A percentile compares a stretch with the other conserved stretches of the same genome.
Evolutionary conservation across 2,888 invertebrate species (phyloP).

Genomic region (Megalurothrips usitatus): DNA sequence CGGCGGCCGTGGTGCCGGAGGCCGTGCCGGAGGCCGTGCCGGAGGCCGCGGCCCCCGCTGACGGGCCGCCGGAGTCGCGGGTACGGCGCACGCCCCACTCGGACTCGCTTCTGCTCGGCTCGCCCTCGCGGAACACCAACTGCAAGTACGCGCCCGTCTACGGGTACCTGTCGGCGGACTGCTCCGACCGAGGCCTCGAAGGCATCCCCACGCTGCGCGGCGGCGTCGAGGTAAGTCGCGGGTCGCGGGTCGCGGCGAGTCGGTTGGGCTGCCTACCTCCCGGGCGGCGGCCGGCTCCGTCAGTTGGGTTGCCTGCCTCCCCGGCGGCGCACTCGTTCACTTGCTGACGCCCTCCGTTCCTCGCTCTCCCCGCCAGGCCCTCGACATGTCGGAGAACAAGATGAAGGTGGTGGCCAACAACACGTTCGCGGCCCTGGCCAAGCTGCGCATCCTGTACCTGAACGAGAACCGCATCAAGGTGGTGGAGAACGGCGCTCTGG

Average conservation of each 20-base stretch:
- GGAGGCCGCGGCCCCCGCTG: no score
- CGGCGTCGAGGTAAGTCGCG: slow-evolving; percentile 15
- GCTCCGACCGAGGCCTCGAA: neutral
- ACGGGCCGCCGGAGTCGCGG: neutral
- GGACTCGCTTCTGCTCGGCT: neutral
- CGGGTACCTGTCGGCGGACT: slow-evolving; percentile 20
- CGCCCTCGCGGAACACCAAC: neutral
- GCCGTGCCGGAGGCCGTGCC: no score
- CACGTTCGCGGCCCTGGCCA: neutral
- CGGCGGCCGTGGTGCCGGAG: neutral
- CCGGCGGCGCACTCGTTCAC: neutral
- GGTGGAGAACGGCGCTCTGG: slow-evolving; percentile 10
- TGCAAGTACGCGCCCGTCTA: slow-evolving; percentile 20
- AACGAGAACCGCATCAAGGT: slow-evolving; percentile 22
- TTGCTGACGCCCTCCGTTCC: neutral
- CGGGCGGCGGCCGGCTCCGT: neutral
- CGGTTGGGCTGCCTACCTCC: slow-evolving; percentile 7
- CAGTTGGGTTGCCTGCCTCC: neutral
- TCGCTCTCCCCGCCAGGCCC: neutral
- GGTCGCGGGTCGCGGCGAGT: neutral
- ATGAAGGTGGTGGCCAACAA: neutral
- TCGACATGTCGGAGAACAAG: slow-evolving; percentile 15
- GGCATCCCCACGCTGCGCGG: neutral
- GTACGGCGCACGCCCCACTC: neutral
- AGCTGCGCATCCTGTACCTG: slow-evolving; percentile 3